Base-by-base conservation (phyloP, 1,140 invertebrate species). In the Drosophila ercepeae region DNA sequence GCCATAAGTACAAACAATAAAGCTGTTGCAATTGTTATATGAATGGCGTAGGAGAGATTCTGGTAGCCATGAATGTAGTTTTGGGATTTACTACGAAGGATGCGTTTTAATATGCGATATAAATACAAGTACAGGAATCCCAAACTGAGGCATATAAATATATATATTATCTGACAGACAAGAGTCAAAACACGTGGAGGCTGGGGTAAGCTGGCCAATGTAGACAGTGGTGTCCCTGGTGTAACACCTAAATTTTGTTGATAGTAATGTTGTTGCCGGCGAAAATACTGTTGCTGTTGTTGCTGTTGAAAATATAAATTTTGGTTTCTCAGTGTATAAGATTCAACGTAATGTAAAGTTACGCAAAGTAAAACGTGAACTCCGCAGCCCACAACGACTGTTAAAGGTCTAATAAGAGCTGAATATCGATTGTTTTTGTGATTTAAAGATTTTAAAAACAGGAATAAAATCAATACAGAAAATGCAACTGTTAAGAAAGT, bases 401-500 rank as follows among this genome's bases (percentile, higher is more conserved):
- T 94, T 11, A 95, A 91, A 1, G 96, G 94, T 3, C 97, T 93
- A 13, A 96, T 94, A 45, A 95, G 93, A 51, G 95, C 94, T 9
- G 92, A 93, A 92, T 93, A 95, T 64, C 92, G 93, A 77, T 92
- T 94, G 77, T 94, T 94, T 74, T 94, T 93, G 78, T 94, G 94
- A 57, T 94, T 95, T 23, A 94, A 91, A 23, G 94, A 94, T 58
- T 95, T 95, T 25, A 95, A 94, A 0, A 97, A 92, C 2, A 98
- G 92, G 72, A 96, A 97, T 4, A 97, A 92, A 71, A 98, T 96
- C 3, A 98, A 93, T 14, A 97, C 94, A 8, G 96, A 95, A 89
- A 98, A 97, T 0, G 96, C 95, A 1, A 97, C 95, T 9, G 96
- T 96, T 7, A 98, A 89, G 49, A 97, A 94, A 50, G 97, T 97